Base-by-base conservation (phyloP, 2,797 vertebrate species). In the Pseudochaenichthys georgianus region DNA sequence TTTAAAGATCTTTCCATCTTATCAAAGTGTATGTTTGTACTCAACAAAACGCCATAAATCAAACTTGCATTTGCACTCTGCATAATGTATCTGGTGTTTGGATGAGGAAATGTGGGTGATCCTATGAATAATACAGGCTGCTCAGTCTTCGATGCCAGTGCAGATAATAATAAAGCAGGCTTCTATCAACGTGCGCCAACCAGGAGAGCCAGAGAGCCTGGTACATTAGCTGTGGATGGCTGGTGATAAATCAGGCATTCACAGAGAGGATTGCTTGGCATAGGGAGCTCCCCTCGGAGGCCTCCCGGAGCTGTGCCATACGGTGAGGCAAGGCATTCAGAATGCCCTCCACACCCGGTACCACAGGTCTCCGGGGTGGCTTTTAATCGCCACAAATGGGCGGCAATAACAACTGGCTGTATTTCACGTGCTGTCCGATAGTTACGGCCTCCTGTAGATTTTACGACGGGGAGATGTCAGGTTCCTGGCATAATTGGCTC, bases 51-150 rank as follows among this genome's bases (percentile, higher is more conserved):
- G 91, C 94, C 94, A 92, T 95, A 95, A 95, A 96, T 96, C 95
- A 94, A 94, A 95, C 90, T 93, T 91, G 93, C 95, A 95, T 96
- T 96, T 96, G 95, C 95, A 94, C 96, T 96, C 95, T 95, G 93
- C 94, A 95, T 96, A 96, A 96, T 96, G 95, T 94, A 95, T 95
- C 95, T 95, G 62, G 43, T 91, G 93, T 96, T 96, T 94, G 84
- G 90, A 92, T 94, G 94, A 93, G 92, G 95, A 93, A 90, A 95
- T 95, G 90, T 88, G 95, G 92, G 91, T 94, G 93, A 95, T 93
- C 95, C 96, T 95, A 97, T 98, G 96, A 98, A 97, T 97, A 97
- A 98, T 96, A 96, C 95, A 97, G 92, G 94, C 89, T 87, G 93
- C 87, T 91, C 89, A 92, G 91, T 94, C 93, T 85, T n/a, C 3